Percentiles rank a stretch among this genome's conserved stretches.
phyloP scores from a whole-genome alignment of 1,140 invertebrate species.

The Streblospio benedicti region DNA sequence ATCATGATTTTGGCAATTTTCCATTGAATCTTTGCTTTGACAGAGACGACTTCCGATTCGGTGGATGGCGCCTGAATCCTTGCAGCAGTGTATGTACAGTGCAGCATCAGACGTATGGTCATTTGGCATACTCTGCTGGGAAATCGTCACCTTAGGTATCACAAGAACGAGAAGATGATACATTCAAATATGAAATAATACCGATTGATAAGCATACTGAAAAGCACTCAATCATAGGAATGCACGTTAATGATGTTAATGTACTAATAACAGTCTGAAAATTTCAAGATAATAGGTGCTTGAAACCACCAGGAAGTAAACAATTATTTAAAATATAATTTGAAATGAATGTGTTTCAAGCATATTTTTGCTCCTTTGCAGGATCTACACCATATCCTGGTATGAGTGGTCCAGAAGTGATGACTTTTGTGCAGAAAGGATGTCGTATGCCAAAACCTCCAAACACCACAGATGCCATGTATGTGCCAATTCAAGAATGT shows the following conservation, averaged over 20 bases:
- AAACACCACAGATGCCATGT: constrained; percentile 10
- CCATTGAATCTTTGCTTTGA: no score
- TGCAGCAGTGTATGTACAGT: constrained; percentile 74
- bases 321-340: background rate
- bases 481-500: no score
- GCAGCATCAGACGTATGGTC: constrained; percentile 82
- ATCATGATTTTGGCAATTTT: no score
- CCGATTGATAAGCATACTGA: no score
- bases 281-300: no score
- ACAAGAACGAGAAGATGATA: no score
- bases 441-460: constrained; percentile 10
- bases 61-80: constrained; percentile 83
- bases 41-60: constrained; percentile 58
- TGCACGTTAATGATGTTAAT: no score
- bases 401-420: constrained; percentile 6
- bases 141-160: constrained; percentile 54
- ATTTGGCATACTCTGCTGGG: constrained; percentile 79
- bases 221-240: no score
- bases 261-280: no score
- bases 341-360: background rate
- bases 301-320: no score
- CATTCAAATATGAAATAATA: no score
- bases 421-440: constrained; percentile 16
- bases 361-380: background rate
- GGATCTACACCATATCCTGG: constrained; percentile 14